Evolutionary conservation across 2,888 invertebrate genomes (phyloP).

Genomic region (Electrophaes corylata): DNA sequence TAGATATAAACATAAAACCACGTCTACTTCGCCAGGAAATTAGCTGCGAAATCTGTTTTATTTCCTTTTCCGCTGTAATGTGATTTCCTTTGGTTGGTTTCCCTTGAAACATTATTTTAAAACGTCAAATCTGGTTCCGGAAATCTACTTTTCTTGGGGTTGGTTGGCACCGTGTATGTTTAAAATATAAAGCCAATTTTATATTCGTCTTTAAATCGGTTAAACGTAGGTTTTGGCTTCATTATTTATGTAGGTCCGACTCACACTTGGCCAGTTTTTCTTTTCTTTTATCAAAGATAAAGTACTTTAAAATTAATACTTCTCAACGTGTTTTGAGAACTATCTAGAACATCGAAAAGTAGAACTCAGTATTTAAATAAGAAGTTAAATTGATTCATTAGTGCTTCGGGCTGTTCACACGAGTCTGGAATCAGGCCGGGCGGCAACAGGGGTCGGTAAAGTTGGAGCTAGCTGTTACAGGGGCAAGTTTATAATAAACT

Average conservation of each 20-base stretch:
- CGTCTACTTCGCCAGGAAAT: not conserved
- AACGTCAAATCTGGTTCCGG: not conserved
- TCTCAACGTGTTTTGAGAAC: not conserved
- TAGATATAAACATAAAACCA: not conserved
- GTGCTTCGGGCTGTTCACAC: conserved; percentile 50
- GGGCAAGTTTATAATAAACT: not conserved
- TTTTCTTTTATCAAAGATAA: too few species aligned
- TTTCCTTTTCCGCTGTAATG: conserved; percentile 45
- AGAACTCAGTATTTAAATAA: conserved; percentile 28
- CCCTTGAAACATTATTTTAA: conserved; percentile 29
- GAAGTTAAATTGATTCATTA: conserved; percentile 56
- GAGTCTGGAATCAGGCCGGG: conserved; percentile 39
- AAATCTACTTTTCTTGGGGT: not conserved
- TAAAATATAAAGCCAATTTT: not conserved
- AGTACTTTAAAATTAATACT: too few species aligned
- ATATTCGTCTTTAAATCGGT: not conserved
- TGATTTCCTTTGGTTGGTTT: conserved; percentile 54
- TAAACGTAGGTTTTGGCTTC: too few species aligned
- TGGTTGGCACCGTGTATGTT: not conserved
- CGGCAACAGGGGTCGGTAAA: conserved; percentile 20
- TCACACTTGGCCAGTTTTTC: too few species aligned
- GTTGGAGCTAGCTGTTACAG: not conserved
- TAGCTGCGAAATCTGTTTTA: not conserved
- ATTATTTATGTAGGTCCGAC: too few species aligned
- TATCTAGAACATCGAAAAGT: not conserved